Evolutionary conservation across 2,797 vertebrate species (phyloP).

Genomic region (Carcharodon carcharias): DNA sequence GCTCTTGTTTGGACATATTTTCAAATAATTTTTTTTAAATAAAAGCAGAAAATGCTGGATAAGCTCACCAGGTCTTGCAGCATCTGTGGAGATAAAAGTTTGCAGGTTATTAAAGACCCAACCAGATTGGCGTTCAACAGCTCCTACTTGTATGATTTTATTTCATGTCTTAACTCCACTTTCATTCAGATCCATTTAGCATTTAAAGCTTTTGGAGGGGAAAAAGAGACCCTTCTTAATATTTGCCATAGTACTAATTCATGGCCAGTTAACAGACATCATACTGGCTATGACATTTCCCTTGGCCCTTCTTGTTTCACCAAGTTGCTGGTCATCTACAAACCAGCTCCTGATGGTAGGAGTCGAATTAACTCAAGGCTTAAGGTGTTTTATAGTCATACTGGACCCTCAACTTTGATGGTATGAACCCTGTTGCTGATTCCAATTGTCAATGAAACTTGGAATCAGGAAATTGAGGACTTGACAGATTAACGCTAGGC

Average conservation of each 20-base stretch:
- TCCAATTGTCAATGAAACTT: neutral
- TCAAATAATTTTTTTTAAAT: neutral
- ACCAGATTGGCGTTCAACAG: neutral
- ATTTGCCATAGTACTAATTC: neutral
- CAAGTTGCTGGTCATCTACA: neutral
- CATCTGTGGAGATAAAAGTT: neutral
- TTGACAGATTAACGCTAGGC: neutral
- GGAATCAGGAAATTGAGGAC: neutral
- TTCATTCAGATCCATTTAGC: neutral
- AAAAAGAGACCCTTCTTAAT: neutral
- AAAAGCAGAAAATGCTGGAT: neutral
- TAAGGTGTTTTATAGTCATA: neutral
- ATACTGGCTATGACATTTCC: neutral
- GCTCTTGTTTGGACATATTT: neutral
- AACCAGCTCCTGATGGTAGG: neutral
- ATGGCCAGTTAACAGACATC: neutral
- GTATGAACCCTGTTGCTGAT: neutral
- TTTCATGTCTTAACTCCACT: too few relatives aligned
- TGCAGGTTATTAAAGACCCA: neutral
- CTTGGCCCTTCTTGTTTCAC: neutral
- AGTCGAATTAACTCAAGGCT: neutral
- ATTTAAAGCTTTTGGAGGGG: neutral
- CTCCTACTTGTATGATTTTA: neutral
- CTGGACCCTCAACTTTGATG: neutral
- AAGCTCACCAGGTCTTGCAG: neutral